Evolutionary conservation across 1,140 invertebrate genomes (phyloP).

Genomic region (Aporrectodea caliginosa): DNA sequence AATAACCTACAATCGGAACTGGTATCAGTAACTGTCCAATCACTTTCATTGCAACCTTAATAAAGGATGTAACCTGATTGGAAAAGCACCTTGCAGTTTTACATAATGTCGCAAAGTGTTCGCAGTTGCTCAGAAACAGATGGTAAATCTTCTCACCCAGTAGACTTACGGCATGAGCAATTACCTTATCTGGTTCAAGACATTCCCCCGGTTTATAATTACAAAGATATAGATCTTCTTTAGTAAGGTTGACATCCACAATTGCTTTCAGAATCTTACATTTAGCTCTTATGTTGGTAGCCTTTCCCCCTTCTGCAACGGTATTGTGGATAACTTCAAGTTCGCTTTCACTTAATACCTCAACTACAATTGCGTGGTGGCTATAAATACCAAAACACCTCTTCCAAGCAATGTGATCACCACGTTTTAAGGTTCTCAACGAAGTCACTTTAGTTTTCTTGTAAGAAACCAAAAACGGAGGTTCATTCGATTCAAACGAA

Average conservation of each 20-base stretch:
- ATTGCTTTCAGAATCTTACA: neutral
- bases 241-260: neutral
- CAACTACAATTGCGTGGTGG: neutral
- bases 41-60: no score
- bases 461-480: no score
- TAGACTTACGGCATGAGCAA: neutral
- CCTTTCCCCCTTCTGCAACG: neutral
- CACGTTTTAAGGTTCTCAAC: neutral
- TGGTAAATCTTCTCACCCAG: neutral
- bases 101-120: neutral
- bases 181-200: neutral
- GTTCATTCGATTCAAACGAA: no score
- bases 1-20: no score
- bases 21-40: no score
- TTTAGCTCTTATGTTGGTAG: neutral
- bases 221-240: neutral
- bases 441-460: no score
- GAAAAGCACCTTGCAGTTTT: neutral
- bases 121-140: neutral
- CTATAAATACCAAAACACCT: neutral
- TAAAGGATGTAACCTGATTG: neutral
- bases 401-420: neutral
- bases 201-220: neutral
- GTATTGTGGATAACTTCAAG: neutral
- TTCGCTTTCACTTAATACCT: neutral